A percentile compares a stretch with the other conserved stretches of the same genome.
These are phyloP conservation scores for Tryphoninae sp. DNA, from an alignment of 2,888 invertebrate genomes.

Conservation along the genomic window DNA sequence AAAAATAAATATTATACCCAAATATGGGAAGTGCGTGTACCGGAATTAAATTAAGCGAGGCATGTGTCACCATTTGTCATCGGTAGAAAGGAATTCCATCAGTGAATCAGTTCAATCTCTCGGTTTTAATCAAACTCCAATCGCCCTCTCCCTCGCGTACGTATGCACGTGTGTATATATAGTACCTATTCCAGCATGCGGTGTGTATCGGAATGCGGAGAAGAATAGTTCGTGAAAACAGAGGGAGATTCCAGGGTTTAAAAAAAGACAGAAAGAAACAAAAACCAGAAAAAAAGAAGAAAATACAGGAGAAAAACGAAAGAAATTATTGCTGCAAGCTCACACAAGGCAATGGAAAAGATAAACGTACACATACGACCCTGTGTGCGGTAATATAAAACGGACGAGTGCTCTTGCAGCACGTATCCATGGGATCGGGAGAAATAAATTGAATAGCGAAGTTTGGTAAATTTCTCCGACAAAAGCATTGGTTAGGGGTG, in stretches of 20 bases:
- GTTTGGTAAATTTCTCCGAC: constrained; percentile 22
- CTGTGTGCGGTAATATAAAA: constrained; percentile 17
- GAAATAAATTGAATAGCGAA: constrained; percentile 53
- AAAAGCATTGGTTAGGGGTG: constrained; percentile 2
- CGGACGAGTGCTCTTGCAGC: constrained; percentile 1
- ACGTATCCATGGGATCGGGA: constrained; percentile 12
- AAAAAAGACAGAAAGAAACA: constrained; percentile 1
- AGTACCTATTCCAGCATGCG: not conserved
- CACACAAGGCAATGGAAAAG: not conserved
- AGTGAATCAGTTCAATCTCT: not conserved
- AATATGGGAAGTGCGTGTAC: not conserved
- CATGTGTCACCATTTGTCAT: constrained; percentile 6
- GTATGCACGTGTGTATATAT: not conserved
- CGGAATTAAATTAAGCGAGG: not conserved
- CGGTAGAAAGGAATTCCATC: constrained; percentile 11
- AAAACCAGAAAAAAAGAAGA: not conserved
- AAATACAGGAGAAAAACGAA: not conserved
- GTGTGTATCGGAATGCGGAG: not conserved
- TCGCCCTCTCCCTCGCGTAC: not conserved
- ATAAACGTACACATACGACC: not conserved
- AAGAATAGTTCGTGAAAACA: constrained; percentile 20
- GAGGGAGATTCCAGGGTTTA: too few relatives aligned
- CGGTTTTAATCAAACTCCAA: constrained; percentile 27
- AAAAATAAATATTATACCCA: not conserved
- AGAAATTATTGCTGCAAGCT: not conserved